Base-by-base conservation (phyloP, 2,113 vertebrate species). In the Polyodon spathula region DNA sequence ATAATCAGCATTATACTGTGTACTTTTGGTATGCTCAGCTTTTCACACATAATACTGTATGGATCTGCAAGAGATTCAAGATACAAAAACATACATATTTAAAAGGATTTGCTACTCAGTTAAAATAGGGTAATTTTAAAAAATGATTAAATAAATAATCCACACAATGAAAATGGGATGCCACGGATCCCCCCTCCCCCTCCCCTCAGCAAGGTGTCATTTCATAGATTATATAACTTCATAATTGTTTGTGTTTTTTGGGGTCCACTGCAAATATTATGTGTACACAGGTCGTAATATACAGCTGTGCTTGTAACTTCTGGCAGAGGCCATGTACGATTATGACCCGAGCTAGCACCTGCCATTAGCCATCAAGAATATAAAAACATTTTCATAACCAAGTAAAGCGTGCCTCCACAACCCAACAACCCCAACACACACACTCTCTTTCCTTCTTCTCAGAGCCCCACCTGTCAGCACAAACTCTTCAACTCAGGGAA, bases 301-400 rank as follows among this genome's bases (percentile, higher is more conserved):
- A 72, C 63, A 74, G 61, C 15, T 62, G 58, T 62, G 69, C 71
- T 81, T 75, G 66, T 68, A 50, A 64, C 62, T 37, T 71, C 62
- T 59, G 70, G 71, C 43, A 61, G 68, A 67, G 70, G 74, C 73
- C 68, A 70, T 73, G 38, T 40, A 55, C 70, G 65, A 59, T 63
- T 56, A 53, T 73, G 76, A 81, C 72, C 76, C 73, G 40, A 58
- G 70, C 75, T 69, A 68, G 66, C 79, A 83, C 73, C 79, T 82
- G 77, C 80, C 75, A 77, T 80, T 70, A 81, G 66, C 81, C 81
- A 78, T 79, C 73, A 67, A 69, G 66, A 58, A 62, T 76, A 78
- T 74, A 67, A 83, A 84, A 85, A 86, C 72, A 81, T 81, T 88
- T 84, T 79, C 69, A 74, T 77, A 76, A 66, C 42, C 68, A 72